Conservation (phyloP, 2,888 invertebrate species). For the Troides helena region DNA sequence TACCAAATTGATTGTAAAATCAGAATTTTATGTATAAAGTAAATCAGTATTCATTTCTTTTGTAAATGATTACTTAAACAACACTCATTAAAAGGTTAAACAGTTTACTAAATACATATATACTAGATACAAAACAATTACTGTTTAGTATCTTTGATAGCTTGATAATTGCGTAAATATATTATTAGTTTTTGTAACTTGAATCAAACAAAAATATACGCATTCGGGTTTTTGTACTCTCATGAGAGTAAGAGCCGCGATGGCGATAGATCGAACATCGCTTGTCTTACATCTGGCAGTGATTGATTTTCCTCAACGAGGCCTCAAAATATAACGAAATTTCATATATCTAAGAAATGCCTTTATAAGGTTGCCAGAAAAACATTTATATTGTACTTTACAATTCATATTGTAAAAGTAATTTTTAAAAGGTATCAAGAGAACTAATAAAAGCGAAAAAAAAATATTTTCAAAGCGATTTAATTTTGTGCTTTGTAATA, state of each 20-base stretch:
- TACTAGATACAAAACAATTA: no score
- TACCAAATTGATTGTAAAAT: no score
- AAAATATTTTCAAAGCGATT: no score
- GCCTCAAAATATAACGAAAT: conserved; percentile 21
- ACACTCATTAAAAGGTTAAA: no score
- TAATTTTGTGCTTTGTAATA: no score
- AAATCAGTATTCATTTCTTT: no score
- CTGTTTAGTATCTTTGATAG: neutral
- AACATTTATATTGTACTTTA: neutral
- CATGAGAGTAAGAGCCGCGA: conserved; percentile 21
- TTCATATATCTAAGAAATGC: neutral
- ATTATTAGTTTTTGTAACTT: neutral
- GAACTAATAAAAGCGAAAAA: no score
- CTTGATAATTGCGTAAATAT: neutral
- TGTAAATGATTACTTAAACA: neutral
- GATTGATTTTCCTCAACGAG: conserved; percentile 27
- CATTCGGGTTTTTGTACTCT: conserved; percentile 13
- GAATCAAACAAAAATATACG: neutral
- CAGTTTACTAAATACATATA: no score
- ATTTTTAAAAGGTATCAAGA: no score
- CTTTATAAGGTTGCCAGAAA: neutral
- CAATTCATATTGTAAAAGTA: no score
- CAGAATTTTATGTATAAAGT: no score
- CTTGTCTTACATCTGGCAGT: conserved; percentile 26
- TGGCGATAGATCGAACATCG: conserved; percentile 19